These are phyloP conservation scores for Osmoderma eremita DNA, from an alignment of 2,888 invertebrate genomes.

Conservation along the genomic window DNA sequence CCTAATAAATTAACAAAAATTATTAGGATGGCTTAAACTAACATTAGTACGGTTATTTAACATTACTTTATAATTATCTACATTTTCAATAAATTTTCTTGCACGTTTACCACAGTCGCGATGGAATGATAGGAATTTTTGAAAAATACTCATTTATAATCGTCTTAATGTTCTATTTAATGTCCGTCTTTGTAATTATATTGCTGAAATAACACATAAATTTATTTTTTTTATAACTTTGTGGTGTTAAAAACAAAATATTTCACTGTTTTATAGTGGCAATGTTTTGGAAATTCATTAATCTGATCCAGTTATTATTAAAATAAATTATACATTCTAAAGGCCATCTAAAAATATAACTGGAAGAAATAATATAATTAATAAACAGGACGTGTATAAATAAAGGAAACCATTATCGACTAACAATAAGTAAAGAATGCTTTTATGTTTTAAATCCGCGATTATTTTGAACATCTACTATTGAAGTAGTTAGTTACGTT, in stretches of 20 bases:
- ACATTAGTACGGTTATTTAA: too few species aligned
- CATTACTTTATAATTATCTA: background rate
- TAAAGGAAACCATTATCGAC: too few species aligned
- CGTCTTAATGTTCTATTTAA: background rate
- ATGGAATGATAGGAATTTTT: background rate
- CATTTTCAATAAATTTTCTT: background rate
- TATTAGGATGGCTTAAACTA: too few species aligned
- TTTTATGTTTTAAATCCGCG: too few species aligned
- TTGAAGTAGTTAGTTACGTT: too few species aligned
- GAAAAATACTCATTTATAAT: conserved; percentile 2
- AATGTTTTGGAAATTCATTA: conserved; percentile 1
- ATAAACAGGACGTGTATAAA: too few species aligned
- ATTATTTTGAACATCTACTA: too few species aligned
- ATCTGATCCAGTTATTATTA: background rate
- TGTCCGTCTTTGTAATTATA: conserved; percentile 5
- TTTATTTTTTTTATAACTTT: background rate
- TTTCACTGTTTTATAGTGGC: background rate
- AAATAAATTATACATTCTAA: background rate
- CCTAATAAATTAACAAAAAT: too few species aligned
- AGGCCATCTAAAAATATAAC: background rate
- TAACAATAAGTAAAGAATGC: too few species aligned
- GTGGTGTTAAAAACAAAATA: background rate
- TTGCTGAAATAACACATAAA: conserved; percentile 10
- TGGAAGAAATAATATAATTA: background rate
- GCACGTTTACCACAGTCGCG: too few species aligned